Evolutionary conservation across 1,140 invertebrate species (phyloP), one percentile per base, ranked within the genome.

Genomic region (Temnothorax nylanderi): DNA sequence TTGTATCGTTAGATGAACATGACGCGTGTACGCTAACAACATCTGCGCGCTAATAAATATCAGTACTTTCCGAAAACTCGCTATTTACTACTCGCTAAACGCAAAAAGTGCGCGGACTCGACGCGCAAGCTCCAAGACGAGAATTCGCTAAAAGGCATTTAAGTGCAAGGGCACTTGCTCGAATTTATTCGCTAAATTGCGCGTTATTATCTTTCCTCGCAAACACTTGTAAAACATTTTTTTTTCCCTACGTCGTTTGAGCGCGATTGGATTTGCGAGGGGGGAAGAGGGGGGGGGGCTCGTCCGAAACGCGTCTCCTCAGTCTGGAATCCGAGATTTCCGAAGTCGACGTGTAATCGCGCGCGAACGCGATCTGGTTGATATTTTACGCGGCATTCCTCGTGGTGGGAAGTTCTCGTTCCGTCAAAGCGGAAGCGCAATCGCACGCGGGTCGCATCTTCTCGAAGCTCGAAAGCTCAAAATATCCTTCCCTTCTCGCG

Each of bases 61-160:
- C 80, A 62, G 18, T 84, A 60, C 56, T 32, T 62, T 72, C 13
- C 80, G 80, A 84, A 13, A 78, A 74, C 54, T 84, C 80, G 7
- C 54, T 56, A 56, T 74, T 37, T 60, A 81, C 69, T 84, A 84
- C 8, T 21, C 69, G 71, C 60, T 81, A 81, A 60, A 69, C 51
- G 84, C 60, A 62, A 62, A 26, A 67, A 49, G 8, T 32, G 75
- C 62, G 37, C 64, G 51, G 49, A 71, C 32, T 62, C 58, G 67
- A 67, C 21, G 34, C 54, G 5, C 16, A 44, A 58, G 65, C 69
- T n/a, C 44, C 65, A 51, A 44, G 80, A 82, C 80, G 69, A 74
- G 69, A 84, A 84, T 84, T 49, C 54, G 69, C 80, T 84, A 84
- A 84, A 84, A 84, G 80, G 80, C 80, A 84, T 75, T 84, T 62